phyloP scores from a whole-genome alignment of 2,888 invertebrate genomes.

The Linnaemya tessellans region DNA sequence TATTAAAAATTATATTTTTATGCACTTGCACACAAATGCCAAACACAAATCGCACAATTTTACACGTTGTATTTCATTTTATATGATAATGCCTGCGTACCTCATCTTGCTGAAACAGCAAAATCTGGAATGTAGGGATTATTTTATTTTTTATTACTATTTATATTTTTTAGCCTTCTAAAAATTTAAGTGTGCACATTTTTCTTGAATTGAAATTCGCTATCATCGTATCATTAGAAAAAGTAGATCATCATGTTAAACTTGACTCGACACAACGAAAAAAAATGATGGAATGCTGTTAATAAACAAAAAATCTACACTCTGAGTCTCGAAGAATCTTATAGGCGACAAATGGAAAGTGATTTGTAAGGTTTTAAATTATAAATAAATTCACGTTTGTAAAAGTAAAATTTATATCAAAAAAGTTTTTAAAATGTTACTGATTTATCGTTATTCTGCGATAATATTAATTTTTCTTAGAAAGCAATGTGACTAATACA shows the following conservation, averaged over 20 bases:
- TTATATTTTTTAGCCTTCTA: no score
- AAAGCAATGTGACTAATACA: no score
- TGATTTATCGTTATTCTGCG: not conserved
- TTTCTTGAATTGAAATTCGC: no score
- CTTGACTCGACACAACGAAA: no score
- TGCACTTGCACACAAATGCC: no score
- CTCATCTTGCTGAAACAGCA: not conserved
- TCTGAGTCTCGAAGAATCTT: no score
- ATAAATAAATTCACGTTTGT: not conserved
- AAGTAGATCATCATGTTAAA: no score
- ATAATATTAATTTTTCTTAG: no score
- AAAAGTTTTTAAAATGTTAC: not conserved
- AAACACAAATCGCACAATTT: conserved; percentile 70
- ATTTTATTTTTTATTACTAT: no score
- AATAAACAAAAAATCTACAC: no score
- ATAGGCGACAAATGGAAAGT: not conserved
- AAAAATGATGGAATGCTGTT: no score
- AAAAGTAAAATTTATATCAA: not conserved
- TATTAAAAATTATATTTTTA: conserved; percentile 73
- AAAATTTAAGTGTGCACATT: no score
- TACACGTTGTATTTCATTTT: conserved; percentile 48
- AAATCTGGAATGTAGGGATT: not conserved
- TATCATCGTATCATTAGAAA: not conserved
- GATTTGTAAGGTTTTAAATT: not conserved
- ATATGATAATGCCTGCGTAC: conserved; percentile 17